Evolutionary conservation across 2,797 vertebrate genomes (phyloP).

Genomic region (Sciaenops ocellatus): DNA sequence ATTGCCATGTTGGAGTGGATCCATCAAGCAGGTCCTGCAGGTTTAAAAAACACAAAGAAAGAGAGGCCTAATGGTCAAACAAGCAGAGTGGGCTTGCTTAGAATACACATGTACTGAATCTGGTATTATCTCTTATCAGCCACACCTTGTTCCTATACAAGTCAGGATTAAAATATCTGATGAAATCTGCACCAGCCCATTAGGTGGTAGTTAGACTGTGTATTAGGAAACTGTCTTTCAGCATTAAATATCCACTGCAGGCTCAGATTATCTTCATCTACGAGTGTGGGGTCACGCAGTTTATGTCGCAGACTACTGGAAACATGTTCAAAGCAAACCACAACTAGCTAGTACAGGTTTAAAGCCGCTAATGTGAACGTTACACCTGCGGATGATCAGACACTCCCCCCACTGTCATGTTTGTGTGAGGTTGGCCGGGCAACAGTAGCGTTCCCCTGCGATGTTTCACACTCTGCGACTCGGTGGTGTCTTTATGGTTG

Average conservation of each 20-base stretch:
- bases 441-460: conserved; percentile 61
- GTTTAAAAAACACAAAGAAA: conserved; percentile 64
- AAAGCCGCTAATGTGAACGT: conserved; percentile 11
- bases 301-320: conserved; percentile 19
- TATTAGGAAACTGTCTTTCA: neutral
- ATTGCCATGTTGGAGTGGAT: conserved; percentile 21
- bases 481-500: conserved; percentile 9
- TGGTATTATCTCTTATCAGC: conserved; percentile 39
- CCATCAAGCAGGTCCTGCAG: conserved; percentile 70
- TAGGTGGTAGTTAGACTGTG: neutral
- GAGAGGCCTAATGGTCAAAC: conserved; percentile 47
- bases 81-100: conserved; percentile 26
- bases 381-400: conserved; percentile 67
- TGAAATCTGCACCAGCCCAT: neutral
- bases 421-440: conserved; percentile 71
- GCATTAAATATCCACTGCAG: neutral
- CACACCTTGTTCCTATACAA: conserved; percentile 52
- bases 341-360: neutral
- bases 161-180: conserved; percentile 18
- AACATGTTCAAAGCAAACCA: conserved; percentile 36
- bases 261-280: conserved; percentile 10
- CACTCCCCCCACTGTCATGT: conserved; percentile 47
- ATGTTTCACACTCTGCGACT: conserved; percentile 61
- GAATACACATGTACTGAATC: conserved; percentile 32
- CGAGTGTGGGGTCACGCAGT: conserved; percentile 16